phyloP scores from a whole-genome alignment of 2,797 vertebrate genomes.

The Eulemur mongoz region DNA sequence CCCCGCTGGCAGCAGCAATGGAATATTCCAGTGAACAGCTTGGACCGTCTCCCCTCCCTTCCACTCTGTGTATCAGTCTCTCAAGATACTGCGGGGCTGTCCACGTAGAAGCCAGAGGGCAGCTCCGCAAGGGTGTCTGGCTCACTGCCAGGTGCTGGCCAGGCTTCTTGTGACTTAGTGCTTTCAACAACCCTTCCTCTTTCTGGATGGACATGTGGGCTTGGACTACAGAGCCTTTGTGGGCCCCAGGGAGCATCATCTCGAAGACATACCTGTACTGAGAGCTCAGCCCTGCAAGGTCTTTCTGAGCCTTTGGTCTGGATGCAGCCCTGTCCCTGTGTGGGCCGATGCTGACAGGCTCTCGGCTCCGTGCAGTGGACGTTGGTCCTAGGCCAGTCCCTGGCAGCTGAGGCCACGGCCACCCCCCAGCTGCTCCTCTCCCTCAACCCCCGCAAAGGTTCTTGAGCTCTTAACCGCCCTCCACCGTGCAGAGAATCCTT shows the following conservation, averaged over 20 bases:
- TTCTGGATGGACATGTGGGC: neutral
- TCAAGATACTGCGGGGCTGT: neutral
- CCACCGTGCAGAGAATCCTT: neutral
- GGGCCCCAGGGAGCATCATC: neutral
- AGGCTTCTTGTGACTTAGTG: neutral
- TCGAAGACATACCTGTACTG: neutral
- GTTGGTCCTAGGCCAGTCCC: neutral
- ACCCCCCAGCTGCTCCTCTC: neutral
- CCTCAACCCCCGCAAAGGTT: rapidly evolving
- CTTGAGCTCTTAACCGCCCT: neutral
- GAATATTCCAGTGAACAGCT: no score
- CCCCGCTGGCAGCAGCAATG: rapidly evolving
- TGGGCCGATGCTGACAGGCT: rapidly evolving
- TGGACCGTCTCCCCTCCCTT: no score
- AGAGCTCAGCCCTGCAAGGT: rapidly evolving
- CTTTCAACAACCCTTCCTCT: neutral
- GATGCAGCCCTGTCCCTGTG: neutral
- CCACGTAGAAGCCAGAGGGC: neutral
- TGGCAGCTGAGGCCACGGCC: no score
- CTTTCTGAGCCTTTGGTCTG: neutral
- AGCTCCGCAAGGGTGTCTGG: rapidly evolving
- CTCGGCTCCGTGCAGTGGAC: neutral
- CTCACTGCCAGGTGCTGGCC: neutral
- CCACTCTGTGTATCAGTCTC: neutral
- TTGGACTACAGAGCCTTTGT: neutral